A percentile compares a stretch with the other conserved stretches of the same genome.
Conservation (phyloP, 2,797 vertebrate species). For the Neoniphon sammara region DNA sequence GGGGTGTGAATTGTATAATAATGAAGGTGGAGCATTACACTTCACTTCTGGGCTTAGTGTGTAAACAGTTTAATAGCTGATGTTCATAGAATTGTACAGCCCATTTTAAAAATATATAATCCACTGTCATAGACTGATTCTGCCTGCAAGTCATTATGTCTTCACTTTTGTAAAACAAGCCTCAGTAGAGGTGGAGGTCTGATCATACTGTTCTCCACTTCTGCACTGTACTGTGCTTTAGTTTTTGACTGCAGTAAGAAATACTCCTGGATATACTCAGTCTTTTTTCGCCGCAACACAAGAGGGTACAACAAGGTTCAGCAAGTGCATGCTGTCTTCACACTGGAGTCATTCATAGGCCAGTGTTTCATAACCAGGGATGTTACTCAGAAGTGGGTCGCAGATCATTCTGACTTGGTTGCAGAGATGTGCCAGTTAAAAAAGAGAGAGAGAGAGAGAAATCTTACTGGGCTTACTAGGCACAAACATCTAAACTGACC, state of each 20-base stretch:
- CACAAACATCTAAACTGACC: too few species aligned
- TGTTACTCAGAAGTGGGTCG: neutral
- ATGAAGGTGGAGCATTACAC: too few species aligned
- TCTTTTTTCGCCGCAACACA: neutral
- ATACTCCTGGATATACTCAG: too few species aligned
- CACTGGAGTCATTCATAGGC: neutral
- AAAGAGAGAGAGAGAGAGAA: too few species aligned
- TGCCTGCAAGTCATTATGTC: too few species aligned
- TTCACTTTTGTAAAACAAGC: slow-evolving; percentile 1
- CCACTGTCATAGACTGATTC: too few species aligned
- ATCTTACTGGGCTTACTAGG: too few species aligned
- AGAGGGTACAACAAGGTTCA: neutral
- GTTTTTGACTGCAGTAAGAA: too few species aligned
- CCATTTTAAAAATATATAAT: slow-evolving; percentile 3
- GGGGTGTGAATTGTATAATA: neutral
- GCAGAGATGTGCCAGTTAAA: too few species aligned
- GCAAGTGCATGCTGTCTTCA: neutral
- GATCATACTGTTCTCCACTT: neutral
- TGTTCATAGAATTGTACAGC: neutral
- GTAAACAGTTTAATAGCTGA: too few species aligned
- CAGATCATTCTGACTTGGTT: neutral
- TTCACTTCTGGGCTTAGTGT: neutral
- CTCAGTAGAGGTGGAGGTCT: slow-evolving; percentile 13
- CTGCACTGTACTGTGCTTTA: too few species aligned
- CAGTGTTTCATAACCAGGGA: neutral